Conservation (phyloP, 64 coral and sea anemone species). For the Astreopora myriophthalma region DNA sequence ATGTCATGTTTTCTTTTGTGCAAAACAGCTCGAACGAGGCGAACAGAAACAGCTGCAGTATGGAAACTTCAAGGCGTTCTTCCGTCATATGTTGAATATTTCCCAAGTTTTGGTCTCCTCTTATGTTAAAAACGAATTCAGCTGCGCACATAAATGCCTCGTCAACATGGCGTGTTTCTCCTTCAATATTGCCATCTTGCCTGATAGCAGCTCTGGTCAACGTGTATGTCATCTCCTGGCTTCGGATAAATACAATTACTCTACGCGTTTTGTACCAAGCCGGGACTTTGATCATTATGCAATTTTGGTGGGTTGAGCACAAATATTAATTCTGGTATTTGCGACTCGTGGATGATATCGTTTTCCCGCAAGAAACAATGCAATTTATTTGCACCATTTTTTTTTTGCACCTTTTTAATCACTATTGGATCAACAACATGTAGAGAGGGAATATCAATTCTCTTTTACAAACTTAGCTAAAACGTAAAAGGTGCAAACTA, state of each 20-base stretch:
- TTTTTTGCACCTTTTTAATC: no score
- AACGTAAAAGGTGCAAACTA: no score
- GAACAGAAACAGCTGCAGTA: not conserved
- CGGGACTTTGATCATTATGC: not conserved
- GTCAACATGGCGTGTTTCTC: not conserved
- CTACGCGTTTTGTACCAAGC: not conserved
- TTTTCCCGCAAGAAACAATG: no score
- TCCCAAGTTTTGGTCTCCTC: not conserved
- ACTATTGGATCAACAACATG: no score
- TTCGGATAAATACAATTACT: not conserved
- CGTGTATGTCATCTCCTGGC: not conserved
- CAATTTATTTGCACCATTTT: no score
- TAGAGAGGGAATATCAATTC: no score
- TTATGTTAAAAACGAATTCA: not conserved
- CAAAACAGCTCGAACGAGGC: not conserved
- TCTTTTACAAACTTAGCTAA: no score
- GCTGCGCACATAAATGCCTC: not conserved
- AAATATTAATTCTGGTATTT: no score
- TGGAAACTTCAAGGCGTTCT: not conserved
- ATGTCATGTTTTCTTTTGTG: not conserved
- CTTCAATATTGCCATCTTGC: not conserved
- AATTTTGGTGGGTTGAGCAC: not conserved
- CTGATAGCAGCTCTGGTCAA: not conserved
- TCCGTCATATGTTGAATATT: not conserved
- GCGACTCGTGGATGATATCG: no score